Base-by-base conservation (phyloP, 2,888 invertebrate species). In the Drosophila neutralis region DNA sequence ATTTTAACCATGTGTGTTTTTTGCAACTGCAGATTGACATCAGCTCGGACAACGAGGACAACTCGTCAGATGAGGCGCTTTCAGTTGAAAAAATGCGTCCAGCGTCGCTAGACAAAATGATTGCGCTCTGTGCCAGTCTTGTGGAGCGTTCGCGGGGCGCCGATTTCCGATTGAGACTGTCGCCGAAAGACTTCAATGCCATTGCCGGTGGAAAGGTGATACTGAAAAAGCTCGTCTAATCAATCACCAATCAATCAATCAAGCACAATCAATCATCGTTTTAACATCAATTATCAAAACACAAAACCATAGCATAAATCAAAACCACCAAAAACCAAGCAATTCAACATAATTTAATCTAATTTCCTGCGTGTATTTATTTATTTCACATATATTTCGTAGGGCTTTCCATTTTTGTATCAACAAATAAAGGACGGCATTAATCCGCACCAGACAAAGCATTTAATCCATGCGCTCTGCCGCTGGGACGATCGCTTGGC, bases 381-480 rank as follows among this genome's bases (percentile, higher is more conserved):
- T 52, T 57, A 60, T 77, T 64, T 67, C 36, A 74, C 61, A 70
- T 80, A 70, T 71, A 69, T 71, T 84, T 93, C 93, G 21, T 93
- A 97, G 96, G 97, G 97, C 18, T 98, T 98, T 92, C 97, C 98
- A 36, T 98, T 98, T 93, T 94, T 98, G 75, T 97, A 97, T 93
- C 98, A 98, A 93, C 98, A 98, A 94, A 98, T 98, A 60, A 96
- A 98, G 81, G 98, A 98, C 93, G 97, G 97, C 87, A 96, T 98
- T 75, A 98, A 98, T 94, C 94, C 98, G 49, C 96, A 97, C 91
- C 98, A 98, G 93, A 98, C 98, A 5, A 95, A 97, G 78, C 97
- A 98, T 92, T 94, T 98, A 68, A 97, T 98, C 82, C 98, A 98
- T 93, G 97, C 98, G 21, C 94, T 98, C 48, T 97, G 98, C 89